Conservation (phyloP, 2,113 vertebrate species). For the Malaclemys terrapin region DNA sequence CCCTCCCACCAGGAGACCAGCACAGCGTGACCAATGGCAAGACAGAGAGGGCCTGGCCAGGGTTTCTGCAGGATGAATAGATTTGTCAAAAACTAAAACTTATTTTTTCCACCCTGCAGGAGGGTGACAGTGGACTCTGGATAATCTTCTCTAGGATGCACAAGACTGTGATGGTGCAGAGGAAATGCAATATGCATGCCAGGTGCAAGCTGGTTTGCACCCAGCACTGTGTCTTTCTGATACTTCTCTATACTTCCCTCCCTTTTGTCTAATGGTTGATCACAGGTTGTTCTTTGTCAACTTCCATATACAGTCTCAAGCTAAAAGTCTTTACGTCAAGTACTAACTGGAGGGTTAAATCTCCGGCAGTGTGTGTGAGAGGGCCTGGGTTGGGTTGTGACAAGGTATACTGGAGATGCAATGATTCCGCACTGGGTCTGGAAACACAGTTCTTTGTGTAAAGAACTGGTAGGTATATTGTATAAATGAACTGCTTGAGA, state of each 20-base stretch:
- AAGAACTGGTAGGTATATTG: no score
- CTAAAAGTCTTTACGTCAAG: not conserved
- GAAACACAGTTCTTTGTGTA: no score
- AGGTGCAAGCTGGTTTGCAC: fast-evolving
- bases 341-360: not conserved
- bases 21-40: not conserved
- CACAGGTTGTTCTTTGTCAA: not conserved
- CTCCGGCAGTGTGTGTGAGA: not conserved
- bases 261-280: not conserved
- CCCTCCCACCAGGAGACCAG: not conserved
- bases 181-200: not conserved
- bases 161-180: not conserved
- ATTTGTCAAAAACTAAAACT: not conserved
- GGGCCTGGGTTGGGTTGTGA: no score
- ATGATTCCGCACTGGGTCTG: no score
- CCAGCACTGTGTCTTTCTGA: fast-evolving
- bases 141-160: not conserved
- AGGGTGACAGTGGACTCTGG: not conserved
- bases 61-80: not conserved
- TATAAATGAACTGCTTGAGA: no score
- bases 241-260: fast-evolving
- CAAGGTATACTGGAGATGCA: no score
- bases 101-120: not conserved
- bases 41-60: not conserved
- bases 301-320: not conserved